These are phyloP conservation scores for Trachelus tabidus DNA, from an alignment of 2,888 invertebrate genomes.

Conservation along the genomic window DNA sequence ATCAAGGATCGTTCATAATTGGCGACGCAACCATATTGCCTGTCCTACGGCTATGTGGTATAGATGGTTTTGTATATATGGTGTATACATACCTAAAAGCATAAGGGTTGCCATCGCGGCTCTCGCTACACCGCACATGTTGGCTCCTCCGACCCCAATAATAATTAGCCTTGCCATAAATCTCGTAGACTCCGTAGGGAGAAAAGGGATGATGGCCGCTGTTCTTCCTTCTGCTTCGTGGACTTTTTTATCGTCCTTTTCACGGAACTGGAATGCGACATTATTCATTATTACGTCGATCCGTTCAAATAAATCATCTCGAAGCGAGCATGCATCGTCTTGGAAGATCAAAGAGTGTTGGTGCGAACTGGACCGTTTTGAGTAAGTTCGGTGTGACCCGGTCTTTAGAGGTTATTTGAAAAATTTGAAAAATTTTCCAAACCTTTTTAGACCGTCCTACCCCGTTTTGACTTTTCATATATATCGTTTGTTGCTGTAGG, in stretches of 20 bases:
- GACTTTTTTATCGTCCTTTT: constrained; percentile 5
- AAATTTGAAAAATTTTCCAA: not conserved
- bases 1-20: constrained; percentile 52
- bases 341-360: not conserved
- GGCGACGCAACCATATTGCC: constrained; percentile 42
- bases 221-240: not conserved
- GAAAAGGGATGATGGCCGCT: not conserved
- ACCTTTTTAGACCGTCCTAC: not conserved
- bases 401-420: not conserved
- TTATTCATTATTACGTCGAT: constrained; percentile 10
- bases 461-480: not conserved
- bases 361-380: not conserved
- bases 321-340: not conserved
- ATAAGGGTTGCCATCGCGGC: constrained; percentile 33
- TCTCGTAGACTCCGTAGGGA: constrained; percentile 20
- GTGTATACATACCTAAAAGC: not conserved
- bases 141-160: constrained; percentile 37
- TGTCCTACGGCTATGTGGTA: constrained; percentile 19
- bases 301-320: constrained; percentile 1
- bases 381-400: not conserved
- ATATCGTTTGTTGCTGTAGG: not conserved
- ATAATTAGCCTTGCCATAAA: constrained; percentile 56
- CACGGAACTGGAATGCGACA: constrained; percentile 8
- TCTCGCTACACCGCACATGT: constrained; percentile 33
- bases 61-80: not conserved